These are phyloP conservation scores for Aphaenogaster floridana DNA, from an alignment of 1,140 invertebrate species.

Conservation along the genomic window DNA sequence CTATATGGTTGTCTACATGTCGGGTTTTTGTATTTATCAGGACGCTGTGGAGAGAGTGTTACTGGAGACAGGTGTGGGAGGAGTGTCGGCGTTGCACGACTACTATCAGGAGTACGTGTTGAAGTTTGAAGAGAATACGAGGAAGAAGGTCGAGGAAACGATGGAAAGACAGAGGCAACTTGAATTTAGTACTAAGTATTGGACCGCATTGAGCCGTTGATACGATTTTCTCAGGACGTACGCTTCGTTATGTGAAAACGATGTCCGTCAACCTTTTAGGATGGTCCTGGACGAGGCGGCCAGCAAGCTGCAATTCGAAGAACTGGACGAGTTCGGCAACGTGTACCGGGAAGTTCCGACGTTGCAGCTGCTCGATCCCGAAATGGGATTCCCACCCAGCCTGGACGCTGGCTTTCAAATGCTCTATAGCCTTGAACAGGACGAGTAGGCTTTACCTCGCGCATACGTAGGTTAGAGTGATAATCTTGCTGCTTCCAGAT, in stretches of 20 bases:
- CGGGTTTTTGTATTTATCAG: conserved; percentile 76
- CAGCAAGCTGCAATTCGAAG: conserved; percentile 83
- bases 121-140: conserved; percentile 86
- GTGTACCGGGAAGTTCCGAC: conserved; percentile 85
- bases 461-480: background rate
- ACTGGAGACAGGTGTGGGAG: conserved; percentile 87
- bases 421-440: conserved; percentile 86
- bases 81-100: conserved; percentile 85
- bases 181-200: conserved; percentile 81
- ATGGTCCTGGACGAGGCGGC: conserved; percentile 84
- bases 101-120: conserved; percentile 88
- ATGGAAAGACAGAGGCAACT: conserved; percentile 86
- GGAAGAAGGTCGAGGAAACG: conserved; percentile 84
- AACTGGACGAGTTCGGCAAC: conserved; percentile 84
- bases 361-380: conserved; percentile 85
- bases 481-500: conserved; percentile 73
- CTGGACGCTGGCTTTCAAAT: conserved; percentile 87
- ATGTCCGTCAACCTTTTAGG: conserved; percentile 71
- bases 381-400: conserved; percentile 85
- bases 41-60: conserved; percentile 88
- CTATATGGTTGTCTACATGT: background rate
- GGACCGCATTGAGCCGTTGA: background rate
- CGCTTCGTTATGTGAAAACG: background rate
- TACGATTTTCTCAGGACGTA: background rate
- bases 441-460: conserved; percentile 80